Evolutionary conservation across 2,888 invertebrate genomes (phyloP), one percentile per base, ranked within the genome.

Genomic region (Meteorus cinctellus): DNA sequence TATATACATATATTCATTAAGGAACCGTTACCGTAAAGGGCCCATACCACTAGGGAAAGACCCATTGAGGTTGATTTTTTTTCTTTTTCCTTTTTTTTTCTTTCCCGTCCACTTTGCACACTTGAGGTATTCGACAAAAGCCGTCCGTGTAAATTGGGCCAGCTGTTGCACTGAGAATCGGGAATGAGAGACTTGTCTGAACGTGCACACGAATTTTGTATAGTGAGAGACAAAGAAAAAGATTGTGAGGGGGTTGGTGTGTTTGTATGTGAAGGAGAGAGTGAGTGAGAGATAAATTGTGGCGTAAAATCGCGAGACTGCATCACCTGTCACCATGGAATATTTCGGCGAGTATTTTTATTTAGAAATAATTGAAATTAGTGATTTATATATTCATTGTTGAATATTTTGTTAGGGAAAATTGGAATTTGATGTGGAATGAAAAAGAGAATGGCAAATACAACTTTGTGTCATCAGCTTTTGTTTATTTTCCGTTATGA

Each of bases 141-240:
- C 66, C 31, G 19, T 29, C 71, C 74, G 76, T 77, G 75, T 74
- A 79, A 79, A 80, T 79, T 81, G 80, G 78, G 74, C 78, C 81
- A 79, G 78, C 78, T 79, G 81, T 79, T 63, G 69, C 69, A 55
- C 48, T 24, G 29, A 29, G 31, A 62, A 14, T 62, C 31, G 16
- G 27, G 16, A 31, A 62, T 29, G 29, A 62, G 6, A 62, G 62
- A 62, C 62, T 29, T n/a, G 62, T 62, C 31, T 62, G 62, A 62
- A 62, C 62, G 27, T 16, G 62, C 12, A 62, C 62, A 27, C 55
- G 55, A 55, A 62, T 31, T 29, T 19, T 31, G 12, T 34, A 63
- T 31, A 14, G 8, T 4, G 4, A 31, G 10, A 16, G 10, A 29
- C 10, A 14, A 63, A 16, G 12, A 31, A 27, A 31, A 12, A 31